Percentiles rank a stretch among this genome's conserved stretches.
phyloP scores from a whole-genome alignment of 1,140 invertebrate species.

The Gonioctena quinquepunctata region DNA sequence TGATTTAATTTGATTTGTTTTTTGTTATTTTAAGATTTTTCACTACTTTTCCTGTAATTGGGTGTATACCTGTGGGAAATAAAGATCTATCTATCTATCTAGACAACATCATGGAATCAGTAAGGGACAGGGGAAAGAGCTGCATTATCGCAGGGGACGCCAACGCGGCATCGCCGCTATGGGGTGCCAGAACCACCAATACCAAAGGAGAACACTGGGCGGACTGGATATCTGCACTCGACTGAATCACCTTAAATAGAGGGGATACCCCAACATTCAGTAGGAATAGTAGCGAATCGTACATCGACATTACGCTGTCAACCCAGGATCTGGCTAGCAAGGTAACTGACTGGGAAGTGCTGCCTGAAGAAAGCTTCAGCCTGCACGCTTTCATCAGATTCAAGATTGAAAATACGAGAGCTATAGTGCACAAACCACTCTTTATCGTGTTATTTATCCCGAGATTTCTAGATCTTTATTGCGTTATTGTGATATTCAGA shows the following conservation, averaged over 20 bases:
- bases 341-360: not conserved
- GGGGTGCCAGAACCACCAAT: not conserved
- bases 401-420: too few relatives aligned
- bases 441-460: too few relatives aligned
- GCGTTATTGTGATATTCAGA: too few relatives aligned
- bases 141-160: constrained; percentile 1
- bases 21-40: too few relatives aligned
- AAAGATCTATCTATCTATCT: too few relatives aligned
- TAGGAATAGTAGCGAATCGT: not conserved
- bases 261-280: constrained; percentile 7
- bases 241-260: not conserved
- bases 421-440: too few relatives aligned
- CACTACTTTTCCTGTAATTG: too few relatives aligned
- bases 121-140: not conserved
- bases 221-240: constrained; percentile 2
- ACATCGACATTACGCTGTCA: constrained; percentile 1
- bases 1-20: too few relatives aligned
- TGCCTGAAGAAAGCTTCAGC: too few relatives aligned
- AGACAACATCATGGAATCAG: not conserved
- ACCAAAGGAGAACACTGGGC: not conserved
- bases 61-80: too few relatives aligned
- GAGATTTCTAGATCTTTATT: too few relatives aligned
- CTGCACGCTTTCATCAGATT: too few relatives aligned
- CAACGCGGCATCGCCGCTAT: constrained; percentile 5
- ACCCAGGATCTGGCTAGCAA: not conserved